A percentile compares a stretch with the other conserved stretches of the same genome.
phyloP scores from a whole-genome alignment of 2,888 invertebrate species.

The Pocota personata region DNA sequence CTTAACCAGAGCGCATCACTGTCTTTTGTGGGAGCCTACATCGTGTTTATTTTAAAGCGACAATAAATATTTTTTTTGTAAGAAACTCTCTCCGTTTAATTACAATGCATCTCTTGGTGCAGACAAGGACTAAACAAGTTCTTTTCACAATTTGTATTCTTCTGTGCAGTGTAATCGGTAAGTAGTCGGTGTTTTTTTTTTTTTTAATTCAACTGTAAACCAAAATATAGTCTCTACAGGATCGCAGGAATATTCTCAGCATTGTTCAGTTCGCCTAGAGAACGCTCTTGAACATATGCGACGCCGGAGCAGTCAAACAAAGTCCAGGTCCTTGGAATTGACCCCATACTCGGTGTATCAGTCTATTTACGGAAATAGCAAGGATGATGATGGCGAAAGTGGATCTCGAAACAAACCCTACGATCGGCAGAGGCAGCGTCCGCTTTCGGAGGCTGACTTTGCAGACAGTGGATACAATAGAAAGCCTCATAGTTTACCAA shows the following conservation, averaged over 20 bases:
- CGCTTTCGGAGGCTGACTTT: slow-evolving; percentile 25
- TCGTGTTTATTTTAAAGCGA: not conserved
- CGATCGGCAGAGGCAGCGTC: slow-evolving; percentile 18
- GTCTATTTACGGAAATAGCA: slow-evolving; percentile 79
- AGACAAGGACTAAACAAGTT: slow-evolving; percentile 24
- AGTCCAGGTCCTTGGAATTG: slow-evolving; percentile 77
- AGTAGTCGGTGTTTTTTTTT: not conserved
- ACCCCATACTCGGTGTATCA: slow-evolving; percentile 81
- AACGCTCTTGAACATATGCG: slow-evolving; percentile 87
- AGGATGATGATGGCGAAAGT: slow-evolving; percentile 75
- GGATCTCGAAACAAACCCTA: slow-evolving; percentile 46
- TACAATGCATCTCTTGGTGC: slow-evolving; percentile 47
- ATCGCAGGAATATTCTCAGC: slow-evolving; percentile 78
- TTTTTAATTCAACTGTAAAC: not conserved
- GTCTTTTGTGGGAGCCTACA: slow-evolving; percentile 31
- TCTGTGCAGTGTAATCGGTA: slow-evolving; percentile 43
- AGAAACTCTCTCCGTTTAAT: slow-evolving; percentile 28
- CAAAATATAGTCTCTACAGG: slow-evolving; percentile 6
- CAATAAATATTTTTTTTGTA: not conserved
- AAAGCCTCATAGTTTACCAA: slow-evolving; percentile 62
- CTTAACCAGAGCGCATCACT: slow-evolving; percentile 72
- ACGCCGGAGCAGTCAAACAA: slow-evolving; percentile 78
- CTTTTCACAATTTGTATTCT: slow-evolving; percentile 8
- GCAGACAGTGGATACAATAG: slow-evolving; percentile 9
- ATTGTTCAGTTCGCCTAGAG: slow-evolving; percentile 87